Evolutionary conservation across 2,888 invertebrate species (phyloP), one percentile per base, ranked within the genome.

Genomic region (Sphecodes monilicornis): DNA sequence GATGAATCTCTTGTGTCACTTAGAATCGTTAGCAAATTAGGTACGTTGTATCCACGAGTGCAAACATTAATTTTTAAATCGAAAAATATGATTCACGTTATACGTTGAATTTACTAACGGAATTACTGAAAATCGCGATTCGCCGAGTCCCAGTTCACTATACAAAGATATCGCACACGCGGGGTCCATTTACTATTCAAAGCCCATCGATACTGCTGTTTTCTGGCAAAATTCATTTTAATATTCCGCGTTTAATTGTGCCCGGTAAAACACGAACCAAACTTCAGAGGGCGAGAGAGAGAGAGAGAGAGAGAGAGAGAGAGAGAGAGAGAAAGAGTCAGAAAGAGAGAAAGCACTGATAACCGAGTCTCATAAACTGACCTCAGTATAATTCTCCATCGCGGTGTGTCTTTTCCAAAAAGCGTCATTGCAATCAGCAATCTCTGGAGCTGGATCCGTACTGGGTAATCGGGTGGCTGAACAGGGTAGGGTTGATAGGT

Each of bases 401-500:
- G 39, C 41, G 68, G 74, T 75, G 72, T 82, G 74, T 68, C 81
- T 75, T 76, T 70, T 73, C 72, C 74, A 74, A 71, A 80, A 84
- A 80, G 79, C 79, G 73, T 85, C 73, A 68, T 29, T 75, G 83
- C 82, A 86, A 86, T 87, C 80, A 85, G 57, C 79, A 76, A 68
- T 72, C 60, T 74, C 46, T 43, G 68, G 86, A 39, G 72, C 39
- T 82, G 80, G 43, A 76, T 60, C 73, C 71, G 82, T 74, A 78
- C 85, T 84, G 74, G 74, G 83, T 89, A 90, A 90, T 87, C 86
- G 80, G 79, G 76, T 79, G 71, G 75, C 77, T 84, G 82, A 88
- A 87, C 78, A 75, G 80, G 82, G 78, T 41, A 76, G 84, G 79
- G 85, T 84, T 86, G 88, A 86, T 85, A 80, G 86, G 81, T 41